Conservation (phyloP, 2,113 vertebrate genomes). For the Ciconia boyciana region DNA sequence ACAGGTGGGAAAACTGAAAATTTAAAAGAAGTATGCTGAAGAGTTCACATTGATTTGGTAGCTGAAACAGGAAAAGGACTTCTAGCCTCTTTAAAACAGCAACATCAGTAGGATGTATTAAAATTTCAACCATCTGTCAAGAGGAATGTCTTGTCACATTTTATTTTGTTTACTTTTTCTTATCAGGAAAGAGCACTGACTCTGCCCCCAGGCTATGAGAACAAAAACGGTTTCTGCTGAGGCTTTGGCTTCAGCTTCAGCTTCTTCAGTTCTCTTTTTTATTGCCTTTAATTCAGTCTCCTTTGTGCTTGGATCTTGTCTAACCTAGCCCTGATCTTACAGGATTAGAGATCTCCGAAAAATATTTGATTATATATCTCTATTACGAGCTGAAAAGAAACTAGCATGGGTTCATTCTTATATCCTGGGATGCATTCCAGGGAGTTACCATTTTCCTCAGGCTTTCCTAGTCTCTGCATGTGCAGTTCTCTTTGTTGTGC, state of each 20-base stretch:
- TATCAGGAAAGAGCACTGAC: background rate
- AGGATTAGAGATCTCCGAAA: background rate
- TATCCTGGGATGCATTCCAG: background rate
- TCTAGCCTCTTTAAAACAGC: background rate
- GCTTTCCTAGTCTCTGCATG: background rate
- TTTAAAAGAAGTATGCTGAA: background rate
- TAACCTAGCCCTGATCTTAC: background rate
- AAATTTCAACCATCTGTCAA: constrained; percentile 28
- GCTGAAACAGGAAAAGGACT: background rate
- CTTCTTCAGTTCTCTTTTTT: background rate
- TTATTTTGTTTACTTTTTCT: constrained; percentile 43
- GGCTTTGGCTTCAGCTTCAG: background rate
- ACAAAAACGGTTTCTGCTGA: background rate
- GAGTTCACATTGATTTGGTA: background rate
- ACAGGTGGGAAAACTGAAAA: background rate
- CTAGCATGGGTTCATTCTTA: background rate
- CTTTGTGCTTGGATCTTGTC: background rate
- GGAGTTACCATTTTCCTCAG: background rate
- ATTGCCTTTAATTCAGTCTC: background rate
- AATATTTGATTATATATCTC: background rate
- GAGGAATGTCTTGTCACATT: background rate
- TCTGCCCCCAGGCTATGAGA: background rate
- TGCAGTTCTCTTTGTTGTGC: background rate
- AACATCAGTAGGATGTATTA: background rate
- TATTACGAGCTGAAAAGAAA: background rate